Conservation (phyloP, 2,888 invertebrate genomes). For the Pegoplata infirma region DNA sequence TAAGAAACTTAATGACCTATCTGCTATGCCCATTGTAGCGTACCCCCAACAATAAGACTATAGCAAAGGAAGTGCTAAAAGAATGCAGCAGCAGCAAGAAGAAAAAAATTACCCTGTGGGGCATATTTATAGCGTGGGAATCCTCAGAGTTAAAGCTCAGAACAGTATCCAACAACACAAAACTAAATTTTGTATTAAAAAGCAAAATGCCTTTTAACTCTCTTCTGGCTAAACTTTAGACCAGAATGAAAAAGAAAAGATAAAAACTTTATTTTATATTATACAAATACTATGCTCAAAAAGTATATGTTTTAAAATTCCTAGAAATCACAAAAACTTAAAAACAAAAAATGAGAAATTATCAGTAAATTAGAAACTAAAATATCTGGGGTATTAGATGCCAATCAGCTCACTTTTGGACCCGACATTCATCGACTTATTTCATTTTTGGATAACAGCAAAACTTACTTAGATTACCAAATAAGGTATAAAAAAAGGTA, state of each 20-base stretch:
- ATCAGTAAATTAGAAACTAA: no score
- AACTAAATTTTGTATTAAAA: conserved; percentile 28
- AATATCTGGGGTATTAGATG: no score
- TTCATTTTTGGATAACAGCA: no score
- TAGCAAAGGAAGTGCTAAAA: conserved; percentile 52
- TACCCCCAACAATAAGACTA: conserved; percentile 29
- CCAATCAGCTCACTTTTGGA: no score
- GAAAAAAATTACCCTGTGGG: conserved; percentile 38
- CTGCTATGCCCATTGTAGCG: no score
- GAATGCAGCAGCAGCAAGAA: conserved; percentile 30
- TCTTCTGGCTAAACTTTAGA: conserved; percentile 37
- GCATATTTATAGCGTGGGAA: conserved; percentile 57
- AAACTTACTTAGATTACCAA: no score
- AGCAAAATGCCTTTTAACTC: not conserved
- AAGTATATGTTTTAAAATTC: not conserved
- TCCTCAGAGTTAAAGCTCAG: conserved; percentile 43
- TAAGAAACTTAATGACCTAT: no score
- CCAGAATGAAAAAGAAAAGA: conserved; percentile 22
- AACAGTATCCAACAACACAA: conserved; percentile 13
- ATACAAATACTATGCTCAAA: not conserved
- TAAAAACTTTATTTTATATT: conserved; percentile 6
- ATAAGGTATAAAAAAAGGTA: no score
- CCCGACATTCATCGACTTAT: no score
- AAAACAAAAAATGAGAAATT: not conserved
- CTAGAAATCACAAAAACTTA: no score